These are phyloP conservation scores for Unio pictorum DNA, from an alignment of 2,888 invertebrate genomes.

Conservation along the genomic window DNA sequence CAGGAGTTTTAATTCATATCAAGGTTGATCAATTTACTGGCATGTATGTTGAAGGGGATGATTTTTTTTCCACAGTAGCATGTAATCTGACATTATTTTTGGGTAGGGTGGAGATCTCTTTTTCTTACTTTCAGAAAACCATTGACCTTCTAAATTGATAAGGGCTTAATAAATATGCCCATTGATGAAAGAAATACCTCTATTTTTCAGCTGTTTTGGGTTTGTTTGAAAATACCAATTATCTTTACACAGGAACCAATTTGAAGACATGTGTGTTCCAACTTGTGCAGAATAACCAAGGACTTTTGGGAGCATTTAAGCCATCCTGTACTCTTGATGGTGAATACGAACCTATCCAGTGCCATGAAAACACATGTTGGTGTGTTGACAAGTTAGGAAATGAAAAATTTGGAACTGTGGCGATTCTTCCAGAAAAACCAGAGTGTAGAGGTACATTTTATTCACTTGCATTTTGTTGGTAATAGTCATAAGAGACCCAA, in stretches of 20 bases:
- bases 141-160: no score
- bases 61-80: no score
- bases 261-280: constrained; percentile 52
- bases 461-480: not conserved
- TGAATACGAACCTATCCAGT: constrained; percentile 54
- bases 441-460: constrained; percentile 39
- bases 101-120: no score
- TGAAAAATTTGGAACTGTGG: constrained; percentile 33
- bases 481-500: not conserved
- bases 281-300: constrained; percentile 40
- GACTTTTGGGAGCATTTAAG: constrained; percentile 41
- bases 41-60: no score
- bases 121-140: no score
- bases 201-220: not conserved
- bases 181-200: not conserved
- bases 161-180: no score
- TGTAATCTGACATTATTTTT: no score
- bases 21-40: no score
- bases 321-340: constrained; percentile 54
- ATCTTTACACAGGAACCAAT: constrained; percentile 49
- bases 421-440: constrained; percentile 26
- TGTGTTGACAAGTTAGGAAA: constrained; percentile 53
- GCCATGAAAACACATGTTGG: constrained; percentile 53
- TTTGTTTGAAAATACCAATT: not conserved
- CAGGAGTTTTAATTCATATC: no score